Percentiles rank a stretch among this genome's conserved stretches.
phyloP scores from a whole-genome alignment of 2,888 invertebrate species.

The Stictocephala bisonia region DNA sequence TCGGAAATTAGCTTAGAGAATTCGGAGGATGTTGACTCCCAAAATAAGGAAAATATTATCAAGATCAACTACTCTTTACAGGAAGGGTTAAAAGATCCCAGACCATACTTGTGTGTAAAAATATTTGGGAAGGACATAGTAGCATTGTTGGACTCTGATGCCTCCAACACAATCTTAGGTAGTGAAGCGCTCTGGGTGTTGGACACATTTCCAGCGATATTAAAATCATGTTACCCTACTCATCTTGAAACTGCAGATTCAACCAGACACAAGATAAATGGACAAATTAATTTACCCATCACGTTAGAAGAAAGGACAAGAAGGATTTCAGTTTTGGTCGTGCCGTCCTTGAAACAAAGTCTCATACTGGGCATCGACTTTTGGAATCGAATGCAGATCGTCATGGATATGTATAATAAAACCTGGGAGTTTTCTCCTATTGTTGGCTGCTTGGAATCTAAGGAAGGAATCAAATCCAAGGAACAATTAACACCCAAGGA shows the following conservation, averaged over 20 bases:
- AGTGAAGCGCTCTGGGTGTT: neutral
- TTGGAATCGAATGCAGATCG: neutral
- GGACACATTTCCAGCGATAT: neutral
- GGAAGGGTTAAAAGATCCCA: neutral
- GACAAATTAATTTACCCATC: neutral
- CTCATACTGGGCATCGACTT: neutral
- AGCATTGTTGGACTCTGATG: neutral
- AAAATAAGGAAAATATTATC: neutral
- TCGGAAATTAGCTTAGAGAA: neutral
- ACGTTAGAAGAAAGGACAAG: neutral
- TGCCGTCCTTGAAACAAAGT: neutral
- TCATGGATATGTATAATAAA: neutral
- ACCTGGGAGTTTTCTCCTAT: neutral
- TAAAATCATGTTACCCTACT: neutral
- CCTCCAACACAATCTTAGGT: neutral
- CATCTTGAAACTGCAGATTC: neutral
- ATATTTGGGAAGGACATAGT: neutral
- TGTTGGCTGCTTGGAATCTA: neutral
- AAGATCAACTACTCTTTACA: neutral
- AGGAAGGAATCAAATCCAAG: neutral
- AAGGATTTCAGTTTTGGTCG: neutral
- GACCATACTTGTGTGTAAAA: neutral
- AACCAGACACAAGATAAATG: neutral
- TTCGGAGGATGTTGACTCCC: neutral
- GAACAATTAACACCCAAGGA: neutral